These are phyloP conservation scores for Zelostemma sp. DNA, from an alignment of 1,140 invertebrate species.

Conservation along the genomic window DNA sequence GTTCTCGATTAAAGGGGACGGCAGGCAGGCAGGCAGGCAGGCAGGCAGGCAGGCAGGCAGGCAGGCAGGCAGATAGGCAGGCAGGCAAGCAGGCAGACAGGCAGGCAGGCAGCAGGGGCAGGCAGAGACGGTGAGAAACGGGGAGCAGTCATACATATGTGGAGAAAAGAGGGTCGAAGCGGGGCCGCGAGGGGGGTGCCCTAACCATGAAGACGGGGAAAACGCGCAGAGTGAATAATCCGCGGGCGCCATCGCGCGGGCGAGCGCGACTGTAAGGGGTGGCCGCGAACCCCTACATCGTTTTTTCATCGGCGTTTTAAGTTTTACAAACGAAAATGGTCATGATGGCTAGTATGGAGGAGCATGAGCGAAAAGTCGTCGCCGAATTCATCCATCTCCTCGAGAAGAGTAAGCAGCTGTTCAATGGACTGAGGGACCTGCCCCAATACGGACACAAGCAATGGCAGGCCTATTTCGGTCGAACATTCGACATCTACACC, in stretches of 20 bases:
- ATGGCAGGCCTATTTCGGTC: constrained; percentile 97
- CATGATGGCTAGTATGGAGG: constrained; percentile 83
- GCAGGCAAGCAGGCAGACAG: no score
- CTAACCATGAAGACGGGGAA: constrained; percentile 9
- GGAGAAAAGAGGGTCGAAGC: constrained; percentile 17
- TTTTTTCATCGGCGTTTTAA: constrained; percentile 41
- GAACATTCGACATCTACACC: constrained; percentile 98
- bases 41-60: no score
- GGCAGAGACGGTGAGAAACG: no score
- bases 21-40: no score
- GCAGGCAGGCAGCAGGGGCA: no score
- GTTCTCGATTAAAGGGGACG: constrained; percentile 27
- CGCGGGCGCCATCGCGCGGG: constrained; percentile 64
- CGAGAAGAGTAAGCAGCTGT: constrained; percentile 97
- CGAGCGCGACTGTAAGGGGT: constrained; percentile 57
- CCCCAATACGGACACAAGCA: constrained; percentile 98
- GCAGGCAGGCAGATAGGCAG: no score
- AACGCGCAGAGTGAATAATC: constrained; percentile 53
- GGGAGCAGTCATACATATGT: no score
- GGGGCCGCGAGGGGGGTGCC: not conserved
- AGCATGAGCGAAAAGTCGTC: constrained; percentile 94
- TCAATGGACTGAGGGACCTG: constrained; percentile 95
- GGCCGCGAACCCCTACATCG: constrained; percentile 55
- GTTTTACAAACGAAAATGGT: constrained; percentile 71
- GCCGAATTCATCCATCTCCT: constrained; percentile 96